Percentiles rank a stretch among this genome's conserved stretches.
phyloP scores from a whole-genome alignment of 2,113 vertebrate species.

The Philantomba maxwellii region DNA sequence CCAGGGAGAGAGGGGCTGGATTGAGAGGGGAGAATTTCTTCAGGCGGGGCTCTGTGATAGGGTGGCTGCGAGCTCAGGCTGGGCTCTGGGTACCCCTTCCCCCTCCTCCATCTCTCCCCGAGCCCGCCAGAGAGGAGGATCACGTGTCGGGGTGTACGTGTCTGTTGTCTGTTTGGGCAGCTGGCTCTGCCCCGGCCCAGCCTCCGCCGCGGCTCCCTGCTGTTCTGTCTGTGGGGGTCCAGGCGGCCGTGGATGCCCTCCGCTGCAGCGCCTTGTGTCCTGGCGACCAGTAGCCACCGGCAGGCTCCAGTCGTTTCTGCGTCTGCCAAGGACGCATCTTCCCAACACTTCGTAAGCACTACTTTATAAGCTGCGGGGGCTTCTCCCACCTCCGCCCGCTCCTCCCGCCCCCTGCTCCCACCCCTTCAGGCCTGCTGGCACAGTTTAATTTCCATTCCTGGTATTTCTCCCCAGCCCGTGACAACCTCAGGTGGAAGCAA shows the following conservation, averaged over 20 bases:
- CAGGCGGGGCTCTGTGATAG: not conserved
- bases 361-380: slow-evolving; percentile 57
- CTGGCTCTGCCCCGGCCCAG: not conserved
- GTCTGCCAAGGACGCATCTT: not conserved
- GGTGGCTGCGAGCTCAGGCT: not conserved
- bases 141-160: not conserved
- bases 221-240: not conserved
- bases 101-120: not conserved
- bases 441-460: slow-evolving; percentile 71
- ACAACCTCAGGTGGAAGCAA: slow-evolving; percentile 71
- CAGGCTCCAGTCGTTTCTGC: not conserved
- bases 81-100: not conserved
- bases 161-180: not conserved
- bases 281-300: not conserved
- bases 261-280: not conserved
- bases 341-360: slow-evolving; percentile 49
- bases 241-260: not conserved
- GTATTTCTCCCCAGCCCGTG: slow-evolving; percentile 68
- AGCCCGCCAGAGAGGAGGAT: not conserved
- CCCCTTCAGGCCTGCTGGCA: slow-evolving; percentile 64
- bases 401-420: slow-evolving; percentile 11
- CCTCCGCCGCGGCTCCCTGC: fast-evolving
- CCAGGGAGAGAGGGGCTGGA: not conserved
- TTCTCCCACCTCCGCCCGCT: not conserved
- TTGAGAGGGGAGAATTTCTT: not conserved